phyloP scores from a whole-genome alignment of 2,113 vertebrate species.

The Hemiprocne comata region DNA sequence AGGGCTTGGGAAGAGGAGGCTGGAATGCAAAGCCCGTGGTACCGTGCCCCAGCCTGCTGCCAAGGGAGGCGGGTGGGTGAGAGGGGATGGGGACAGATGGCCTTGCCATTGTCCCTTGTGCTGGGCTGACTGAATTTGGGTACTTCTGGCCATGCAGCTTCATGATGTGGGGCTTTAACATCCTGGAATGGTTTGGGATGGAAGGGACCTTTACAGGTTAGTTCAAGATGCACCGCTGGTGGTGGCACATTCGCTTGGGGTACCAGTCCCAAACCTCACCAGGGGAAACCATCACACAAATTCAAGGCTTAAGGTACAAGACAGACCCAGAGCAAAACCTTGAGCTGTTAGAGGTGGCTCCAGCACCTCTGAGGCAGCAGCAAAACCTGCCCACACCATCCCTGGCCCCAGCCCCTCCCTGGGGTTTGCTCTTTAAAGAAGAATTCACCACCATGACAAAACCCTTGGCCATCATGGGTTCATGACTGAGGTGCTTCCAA shows the following conservation, averaged over 20 bases:
- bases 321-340: neutral
- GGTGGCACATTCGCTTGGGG: accelerated
- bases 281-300: accelerated
- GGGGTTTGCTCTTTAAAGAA: neutral
- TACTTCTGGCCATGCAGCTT: accelerated
- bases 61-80: neutral
- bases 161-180: accelerated
- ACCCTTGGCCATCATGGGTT: accelerated
- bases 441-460: neutral
- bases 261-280: neutral
- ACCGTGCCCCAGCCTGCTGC: neutral
- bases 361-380: accelerated
- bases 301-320: neutral
- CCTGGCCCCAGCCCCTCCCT: no score
- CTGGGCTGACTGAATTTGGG: neutral
- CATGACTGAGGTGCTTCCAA: accelerated
- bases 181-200: no score
- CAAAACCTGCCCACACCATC: neutral
- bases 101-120: no score
- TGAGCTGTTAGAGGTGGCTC: neutral
- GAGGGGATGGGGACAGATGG: accelerated
- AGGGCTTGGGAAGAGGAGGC: slow-evolving; percentile 38
- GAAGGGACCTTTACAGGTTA: no score
- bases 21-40: neutral
- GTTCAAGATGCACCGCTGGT: no score